Evolutionary conservation across 2,888 invertebrate species (phyloP).

Genomic region (Drosophila mercatorum): DNA sequence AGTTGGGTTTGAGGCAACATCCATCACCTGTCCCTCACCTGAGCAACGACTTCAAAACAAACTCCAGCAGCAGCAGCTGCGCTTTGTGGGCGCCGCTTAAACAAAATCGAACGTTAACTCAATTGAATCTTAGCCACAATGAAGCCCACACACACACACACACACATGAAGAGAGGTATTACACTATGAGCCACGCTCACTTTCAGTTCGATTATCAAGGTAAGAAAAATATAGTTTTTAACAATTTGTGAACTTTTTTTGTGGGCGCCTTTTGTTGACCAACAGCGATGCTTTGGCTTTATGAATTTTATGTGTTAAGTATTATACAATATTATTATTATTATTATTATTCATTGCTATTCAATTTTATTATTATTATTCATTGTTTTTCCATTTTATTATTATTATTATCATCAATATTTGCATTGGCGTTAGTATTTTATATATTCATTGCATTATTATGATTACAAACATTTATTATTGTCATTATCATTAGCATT

Average conservation of each 20-base stretch:
- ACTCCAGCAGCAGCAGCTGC: background rate
- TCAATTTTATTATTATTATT: slow-evolving; percentile 1
- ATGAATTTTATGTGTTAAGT: background rate
- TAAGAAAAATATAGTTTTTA: slow-evolving; percentile 13
- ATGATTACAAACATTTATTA: too few relatives aligned
- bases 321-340: slow-evolving; percentile 7
- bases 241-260: slow-evolving; percentile 19
- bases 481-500: background rate
- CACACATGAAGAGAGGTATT: background rate
- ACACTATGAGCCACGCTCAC: slow-evolving; percentile 12
- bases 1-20: background rate
- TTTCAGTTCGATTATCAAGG: slow-evolving; percentile 29
- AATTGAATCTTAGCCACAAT: slow-evolving; percentile 36
- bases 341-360: slow-evolving; percentile 4
- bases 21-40: background rate
- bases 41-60: background rate
- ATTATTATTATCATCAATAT: background rate
- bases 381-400: background rate
- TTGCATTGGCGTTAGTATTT: too few relatives aligned
- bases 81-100: background rate
- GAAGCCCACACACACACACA: slow-evolving; percentile 23
- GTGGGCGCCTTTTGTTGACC: slow-evolving; percentile 8
- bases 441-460: too few relatives aligned
- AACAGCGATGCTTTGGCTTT: background rate
- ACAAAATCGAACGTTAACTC: slow-evolving; percentile 37